Evolutionary conservation across 2,888 invertebrate genomes (phyloP), one percentile per base, ranked within the genome.

Genomic region (Nomada ferruginata): DNA sequence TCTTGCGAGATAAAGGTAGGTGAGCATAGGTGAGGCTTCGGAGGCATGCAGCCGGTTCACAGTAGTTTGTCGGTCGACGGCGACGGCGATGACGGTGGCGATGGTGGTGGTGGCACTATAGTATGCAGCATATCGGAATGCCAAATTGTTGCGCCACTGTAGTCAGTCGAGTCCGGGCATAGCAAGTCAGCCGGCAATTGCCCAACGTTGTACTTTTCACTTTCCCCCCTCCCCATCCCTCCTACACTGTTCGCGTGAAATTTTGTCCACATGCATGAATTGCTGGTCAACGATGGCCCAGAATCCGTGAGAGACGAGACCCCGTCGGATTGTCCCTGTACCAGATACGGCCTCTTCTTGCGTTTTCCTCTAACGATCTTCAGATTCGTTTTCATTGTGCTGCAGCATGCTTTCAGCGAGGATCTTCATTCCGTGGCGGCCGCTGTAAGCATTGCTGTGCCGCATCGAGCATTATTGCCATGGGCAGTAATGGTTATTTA

Each of bases 141-240:
- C 91, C 93, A 91, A 93, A 93, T 92, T 91, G 86, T 93, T 93
- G 92, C 93, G 90, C 90, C 92, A 93, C 74, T 81, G 89, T 88
- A 87, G 87, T 83, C 85, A 87, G 85, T 83, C 89, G 84, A 86
- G 87, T 89, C 89, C 87, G 79, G 85, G 87, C 74, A 87, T 86
- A 88, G 89, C 89, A 82, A 88, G 85, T 87, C 87, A 86, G 85
- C 82, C 78, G 47, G 79, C 60, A 89, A 89, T 92, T 92, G 90
- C 92, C 88, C 89, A 92, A 92, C 90, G 81, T 86, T 86, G 86
- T 87, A 91, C 91, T 92, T 92, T 93, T 93, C 90, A 91, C 91
- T 92, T 91, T 92, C 91, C 91, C 89, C 89, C 91, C 91, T 87
- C 89, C 87, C 84, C 47, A 11, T 83, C 85, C 88, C 87, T 80